phyloP scores from a whole-genome alignment of 2,797 vertebrate species.

The Poecile montanus region DNA sequence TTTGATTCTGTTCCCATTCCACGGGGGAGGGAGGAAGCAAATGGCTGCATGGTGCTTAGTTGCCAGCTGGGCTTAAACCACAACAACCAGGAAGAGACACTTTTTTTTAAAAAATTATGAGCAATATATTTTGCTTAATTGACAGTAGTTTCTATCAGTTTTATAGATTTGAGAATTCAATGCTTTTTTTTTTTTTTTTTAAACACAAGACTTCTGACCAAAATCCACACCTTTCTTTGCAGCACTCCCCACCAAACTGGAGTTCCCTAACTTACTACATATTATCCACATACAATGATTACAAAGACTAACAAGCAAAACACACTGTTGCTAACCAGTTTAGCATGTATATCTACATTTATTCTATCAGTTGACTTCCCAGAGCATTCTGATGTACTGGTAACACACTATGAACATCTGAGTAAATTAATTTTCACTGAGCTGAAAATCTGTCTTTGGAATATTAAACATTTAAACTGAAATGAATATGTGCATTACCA shows the following conservation, averaged over 20 bases:
- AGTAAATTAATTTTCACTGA: background rate
- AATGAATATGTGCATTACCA: background rate
- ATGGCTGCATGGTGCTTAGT: background rate
- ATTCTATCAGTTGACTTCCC: background rate
- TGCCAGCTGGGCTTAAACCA: background rate
- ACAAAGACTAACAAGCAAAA: background rate
- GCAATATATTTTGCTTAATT: background rate
- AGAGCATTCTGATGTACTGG: background rate
- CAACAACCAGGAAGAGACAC: background rate
- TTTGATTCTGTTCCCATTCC: background rate
- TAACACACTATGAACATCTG: background rate
- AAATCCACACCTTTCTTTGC: background rate
- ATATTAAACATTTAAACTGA: background rate
- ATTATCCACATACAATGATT: background rate
- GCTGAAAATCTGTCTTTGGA: background rate
- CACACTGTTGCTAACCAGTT: background rate
- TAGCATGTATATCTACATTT: background rate
- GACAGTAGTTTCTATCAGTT: background rate
- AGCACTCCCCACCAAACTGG: background rate
- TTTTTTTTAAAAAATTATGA: background rate
- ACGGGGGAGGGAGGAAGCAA: background rate
- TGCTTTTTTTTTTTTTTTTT: background rate
- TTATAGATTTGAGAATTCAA: background rate
- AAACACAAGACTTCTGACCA: background rate
- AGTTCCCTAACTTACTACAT: background rate